Evolutionary conservation across 2,113 vertebrate species (phyloP), one percentile per base, ranked within the genome.

Genomic region (Cynopterus brachyotis): DNA sequence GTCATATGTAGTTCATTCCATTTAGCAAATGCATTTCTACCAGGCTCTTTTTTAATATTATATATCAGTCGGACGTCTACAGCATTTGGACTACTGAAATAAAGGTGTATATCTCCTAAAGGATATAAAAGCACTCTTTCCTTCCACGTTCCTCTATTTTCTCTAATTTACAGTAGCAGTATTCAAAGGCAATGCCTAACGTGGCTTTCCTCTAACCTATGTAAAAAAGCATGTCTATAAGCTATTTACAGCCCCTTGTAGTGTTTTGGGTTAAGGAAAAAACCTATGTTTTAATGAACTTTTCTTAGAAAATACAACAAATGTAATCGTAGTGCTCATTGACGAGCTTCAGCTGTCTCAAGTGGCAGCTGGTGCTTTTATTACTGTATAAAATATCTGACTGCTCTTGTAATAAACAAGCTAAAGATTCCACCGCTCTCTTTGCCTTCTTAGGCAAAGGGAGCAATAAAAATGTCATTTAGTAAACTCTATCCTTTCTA

Each of bases 301-400:
- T 92, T 96, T 67, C 5, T 3, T 64, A 79, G 22, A 69, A 83
- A 96, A 83, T 62, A 59, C 1, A 40, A 19, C 40, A 62, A 85
- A 86, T 24, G 1, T 57, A 17, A 3, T 97, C 40, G 55, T 40
- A 96, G 86, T 47, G 59, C 3, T 92, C 37, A 66, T 87, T 35
- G 26, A 66, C 67, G 16, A 75, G 9, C 9, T 4, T 53, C 82
- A 83, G 64, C n/a, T 83, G 55, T 97, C 96, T 94, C 35, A 91
- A 50, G 66, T 12, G 97, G 9, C 84, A 95, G 35, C 9, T 79
- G 50, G 57, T 82, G 47, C 50, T 95, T 97, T 97, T 82, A 95
- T 80, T 96, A 62, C 66, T 91, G 59, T 86, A 60, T 93, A 97
- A 97, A 98, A 97, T 81, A 93, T 28, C 87, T 95, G 95, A 79